Evolutionary conservation across 1,140 invertebrate species (phyloP), one percentile per base, ranked within the genome.

Genomic region (Cephus cinctus): DNA sequence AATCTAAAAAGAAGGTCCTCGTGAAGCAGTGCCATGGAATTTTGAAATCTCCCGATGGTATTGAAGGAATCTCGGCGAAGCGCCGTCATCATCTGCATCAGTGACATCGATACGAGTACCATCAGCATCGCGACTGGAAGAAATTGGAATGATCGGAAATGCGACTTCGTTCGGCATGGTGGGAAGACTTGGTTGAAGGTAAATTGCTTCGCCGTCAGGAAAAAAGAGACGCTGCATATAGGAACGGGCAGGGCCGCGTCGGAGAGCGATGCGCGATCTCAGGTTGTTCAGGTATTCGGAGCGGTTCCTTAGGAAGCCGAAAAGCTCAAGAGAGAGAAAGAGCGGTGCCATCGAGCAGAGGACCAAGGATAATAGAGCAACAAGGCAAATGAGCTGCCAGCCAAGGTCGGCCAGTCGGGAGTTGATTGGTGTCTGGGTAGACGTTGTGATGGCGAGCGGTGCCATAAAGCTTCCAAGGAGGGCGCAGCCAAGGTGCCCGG

Each of bases 151-250:
- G n/a, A n/a, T n/a, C n/a, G n/a, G n/a, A n/a, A n/a, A n/a, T n/a
- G n/a, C n/a, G n/a, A n/a, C n/a, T n/a, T n/a, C n/a, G n/a, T n/a
- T n/a, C n/a, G n/a, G n/a, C n/a, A n/a, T n/a, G n/a, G n/a, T n/a
- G n/a, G n/a, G n/a, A n/a, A n/a, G n/a, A n/a, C 55, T 43, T 4
- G 61, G 61, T 27, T 62, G 52, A 19, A 64, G 35, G n/a, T 60
- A 64, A 34, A 58, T 8, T 11, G 43, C 34, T 14, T 50, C 46
- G 2, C 36, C 43, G 0, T 52, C 56, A 0, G 46, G 16, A 5
- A 16, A 35, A 11, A 61, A 63, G 3, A 64, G 21, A 6, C 53
- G 49, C n/a, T 44, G 46, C 32, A 58, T 46, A 4, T 52, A 43
- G 1, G 53, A 50, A 18, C 30, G 54, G 8, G 15, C 16, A 11